Conservation (phyloP, 2,113 vertebrate species). For the Sisor rabdophorus region DNA sequence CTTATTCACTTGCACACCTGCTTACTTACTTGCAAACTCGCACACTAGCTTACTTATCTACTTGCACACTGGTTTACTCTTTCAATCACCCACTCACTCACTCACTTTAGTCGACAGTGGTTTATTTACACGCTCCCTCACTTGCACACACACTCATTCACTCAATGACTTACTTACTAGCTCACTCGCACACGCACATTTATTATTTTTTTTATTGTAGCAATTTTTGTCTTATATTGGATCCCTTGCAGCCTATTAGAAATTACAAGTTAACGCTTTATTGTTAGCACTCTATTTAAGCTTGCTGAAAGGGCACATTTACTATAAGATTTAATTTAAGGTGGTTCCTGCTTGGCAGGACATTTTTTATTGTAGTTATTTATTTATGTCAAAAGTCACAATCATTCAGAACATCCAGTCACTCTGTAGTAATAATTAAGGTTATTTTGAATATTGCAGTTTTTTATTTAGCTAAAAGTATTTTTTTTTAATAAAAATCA, state of each 20-base stretch:
- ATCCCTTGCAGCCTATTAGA: slow-evolving; percentile 51
- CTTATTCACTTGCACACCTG: not conserved
- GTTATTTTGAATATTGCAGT: not conserved
- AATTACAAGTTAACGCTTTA: not conserved
- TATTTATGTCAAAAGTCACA: not conserved
- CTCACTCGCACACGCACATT: not conserved
- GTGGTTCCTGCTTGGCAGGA: not conserved
- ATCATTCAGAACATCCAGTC: not conserved
- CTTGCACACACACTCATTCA: not conserved
- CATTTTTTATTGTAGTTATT: not conserved
- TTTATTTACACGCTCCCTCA: not conserved
- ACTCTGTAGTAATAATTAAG: not conserved
- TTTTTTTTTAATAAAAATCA: not conserved
- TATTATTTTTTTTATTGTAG: too few relatives aligned
- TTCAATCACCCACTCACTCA: not conserved
- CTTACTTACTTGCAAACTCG: not conserved
- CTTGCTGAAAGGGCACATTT: not conserved
- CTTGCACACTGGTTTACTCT: not conserved
- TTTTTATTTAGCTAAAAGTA: not conserved
- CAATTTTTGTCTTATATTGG: slow-evolving; percentile 49
- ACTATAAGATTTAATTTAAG: not conserved
- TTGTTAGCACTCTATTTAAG: not conserved
- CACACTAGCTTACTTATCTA: not conserved
- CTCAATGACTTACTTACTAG: not conserved
- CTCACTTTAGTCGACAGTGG: not conserved